Evolutionary conservation across 1,140 invertebrate species (phyloP).

Genomic region (Microplitis demolitor): DNA sequence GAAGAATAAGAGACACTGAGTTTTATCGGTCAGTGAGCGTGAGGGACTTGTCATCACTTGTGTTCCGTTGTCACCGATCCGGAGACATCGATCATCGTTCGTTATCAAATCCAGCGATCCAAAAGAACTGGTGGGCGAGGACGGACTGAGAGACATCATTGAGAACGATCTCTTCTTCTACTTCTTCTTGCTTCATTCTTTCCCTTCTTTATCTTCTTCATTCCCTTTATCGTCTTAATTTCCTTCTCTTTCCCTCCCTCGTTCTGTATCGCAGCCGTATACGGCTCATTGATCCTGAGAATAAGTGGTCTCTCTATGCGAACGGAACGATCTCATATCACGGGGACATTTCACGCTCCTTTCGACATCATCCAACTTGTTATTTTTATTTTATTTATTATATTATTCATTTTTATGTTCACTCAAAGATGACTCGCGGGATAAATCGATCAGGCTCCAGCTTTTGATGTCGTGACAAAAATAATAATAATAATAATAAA

Average conservation of each 20-base stretch:
- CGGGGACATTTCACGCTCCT: slow-evolving; percentile 27
- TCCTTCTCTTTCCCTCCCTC: not conserved
- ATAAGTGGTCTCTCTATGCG: slow-evolving; percentile 46
- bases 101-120: slow-evolving; percentile 55
- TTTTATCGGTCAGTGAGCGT: not conserved
- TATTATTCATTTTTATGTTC: not conserved
- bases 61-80: slow-evolving; percentile 29
- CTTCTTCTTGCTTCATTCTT: not conserved
- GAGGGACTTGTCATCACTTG: slow-evolving; percentile 25
- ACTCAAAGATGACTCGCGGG: not conserved
- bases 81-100: slow-evolving; percentile 54
- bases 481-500: not conserved
- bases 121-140: slow-evolving; percentile 33
- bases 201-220: not conserved
- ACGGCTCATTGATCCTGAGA: slow-evolving; percentile 53
- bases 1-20: not conserved
- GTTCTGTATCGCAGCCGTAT: slow-evolving; percentile 21
- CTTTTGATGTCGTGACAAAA: not conserved
- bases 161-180: not conserved
- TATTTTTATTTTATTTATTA: not conserved
- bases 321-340: slow-evolving; percentile 23
- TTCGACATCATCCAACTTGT: slow-evolving; percentile 1
- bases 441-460: not conserved
- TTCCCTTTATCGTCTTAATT: no score
- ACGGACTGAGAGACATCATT: not conserved